A percentile compares a stretch with the other conserved stretches of the same genome.
Evolutionary conservation across 23 tunicate genomes (phyloP).

Genomic region (Diplosoma virens): DNA sequence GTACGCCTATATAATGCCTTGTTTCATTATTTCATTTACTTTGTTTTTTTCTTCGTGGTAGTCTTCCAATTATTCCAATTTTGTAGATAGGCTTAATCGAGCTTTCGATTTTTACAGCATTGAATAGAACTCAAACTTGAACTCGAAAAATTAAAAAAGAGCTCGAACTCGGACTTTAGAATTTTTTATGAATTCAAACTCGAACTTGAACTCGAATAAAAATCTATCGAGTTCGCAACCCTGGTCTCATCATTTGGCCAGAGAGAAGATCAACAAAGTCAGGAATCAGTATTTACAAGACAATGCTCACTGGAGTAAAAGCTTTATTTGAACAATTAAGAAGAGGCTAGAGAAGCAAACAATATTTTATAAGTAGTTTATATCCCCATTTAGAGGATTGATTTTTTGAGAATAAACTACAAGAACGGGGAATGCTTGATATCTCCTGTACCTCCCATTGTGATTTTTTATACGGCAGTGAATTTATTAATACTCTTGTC

Average conservation of each 20-base stretch:
- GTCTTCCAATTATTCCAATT: too few relatives aligned
- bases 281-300: background rate
- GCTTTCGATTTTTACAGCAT: too few relatives aligned
- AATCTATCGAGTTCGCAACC: too few relatives aligned
- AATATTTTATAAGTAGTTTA: background rate
- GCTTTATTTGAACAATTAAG: background rate
- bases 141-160: too few relatives aligned
- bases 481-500: background rate
- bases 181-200: too few relatives aligned
- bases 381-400: background rate
- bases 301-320: background rate
- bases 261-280: background rate
- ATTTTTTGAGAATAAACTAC: background rate
- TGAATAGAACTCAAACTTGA: too few relatives aligned
- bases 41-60: too few relatives aligned
- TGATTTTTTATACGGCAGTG: background rate
- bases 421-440: background rate
- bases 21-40: too few relatives aligned
- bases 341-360: background rate
- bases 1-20: too few relatives aligned
- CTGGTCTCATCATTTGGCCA: background rate
- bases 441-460: background rate
- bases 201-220: too few relatives aligned
- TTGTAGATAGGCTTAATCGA: too few relatives aligned
- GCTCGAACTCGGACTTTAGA: too few relatives aligned